Evolutionary conservation across 2,888 invertebrate species (phyloP), one percentile per base, ranked within the genome.

Genomic region (Sisyra nigra): DNA sequence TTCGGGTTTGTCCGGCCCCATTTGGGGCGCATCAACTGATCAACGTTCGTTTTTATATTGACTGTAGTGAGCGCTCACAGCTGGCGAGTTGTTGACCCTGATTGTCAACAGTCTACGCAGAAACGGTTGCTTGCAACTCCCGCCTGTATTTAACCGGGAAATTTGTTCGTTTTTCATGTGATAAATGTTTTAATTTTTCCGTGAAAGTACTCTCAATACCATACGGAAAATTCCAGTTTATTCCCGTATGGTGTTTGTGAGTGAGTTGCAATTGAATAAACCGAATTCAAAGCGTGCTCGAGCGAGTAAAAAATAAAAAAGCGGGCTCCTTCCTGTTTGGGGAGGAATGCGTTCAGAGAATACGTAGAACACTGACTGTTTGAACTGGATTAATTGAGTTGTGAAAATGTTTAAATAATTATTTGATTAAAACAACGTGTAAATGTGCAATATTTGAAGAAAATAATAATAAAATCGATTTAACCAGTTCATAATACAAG

Each of bases 281-380:
- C 4, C 4, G 9, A 6, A 5, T 33, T 33, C 33, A 13, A 8
- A 4, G 15, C n/a, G 7, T 38, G 7, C 3, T 14, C 3, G 11
- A 15, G 15, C 13, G 38, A 7, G 8, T 18, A 17, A 18, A 38
- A 11, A 15, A 9, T 10, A 38, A 38, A 38, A 38, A 18, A 38
- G 38, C 38, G 38, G 38, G 38, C 38, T 38, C 11, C 38, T 38
- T 17, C 38, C 18, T 38, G 38, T 8, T 14, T 38, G n/a, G n/a
- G 17, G 11, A 17, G n/a, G n/a, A n/a, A n/a, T n/a, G 34, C 34
- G 13, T n/a, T 15, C 3, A 24, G 3, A 24, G 7, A 24, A 5
- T 24, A 7, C 7, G 7, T 24, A 24, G 7, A 24, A 24, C 24
- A 24, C 7, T 24, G 24, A 24, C 24, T 24, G 24, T 7, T 24